Conservation (phyloP, 2,888 invertebrate species). For the Podotricha telesiphe region DNA sequence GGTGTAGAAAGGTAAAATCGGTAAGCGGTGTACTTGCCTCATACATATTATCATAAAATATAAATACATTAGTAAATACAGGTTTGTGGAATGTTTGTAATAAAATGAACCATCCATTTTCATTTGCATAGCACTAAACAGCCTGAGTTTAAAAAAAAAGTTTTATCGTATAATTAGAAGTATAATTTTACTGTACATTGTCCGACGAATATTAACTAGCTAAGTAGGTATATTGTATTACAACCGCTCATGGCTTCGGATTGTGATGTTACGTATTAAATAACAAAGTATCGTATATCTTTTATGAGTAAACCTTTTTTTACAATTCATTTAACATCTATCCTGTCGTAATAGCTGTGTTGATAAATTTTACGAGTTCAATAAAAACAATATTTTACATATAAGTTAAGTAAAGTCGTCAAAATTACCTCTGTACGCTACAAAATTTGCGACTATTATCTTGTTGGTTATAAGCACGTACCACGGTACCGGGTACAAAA, state of each 20-base stretch:
- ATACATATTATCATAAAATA: no score
- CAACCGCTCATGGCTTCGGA: constrained; percentile 1
- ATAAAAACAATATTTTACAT: not conserved
- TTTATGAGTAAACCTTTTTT: not conserved
- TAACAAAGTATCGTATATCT: not conserved
- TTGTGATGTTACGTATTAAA: constrained; percentile 15
- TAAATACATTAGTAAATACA: no score
- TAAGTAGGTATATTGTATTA: not conserved
- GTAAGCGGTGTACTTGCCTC: no score
- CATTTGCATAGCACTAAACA: not conserved
- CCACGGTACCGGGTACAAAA: not conserved
- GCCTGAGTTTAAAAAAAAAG: no score
- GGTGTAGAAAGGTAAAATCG: no score
- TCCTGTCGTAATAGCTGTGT: no score
- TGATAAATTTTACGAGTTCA: not conserved
- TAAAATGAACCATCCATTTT: not conserved
- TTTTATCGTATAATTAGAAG: not conserved
- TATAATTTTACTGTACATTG: not conserved
- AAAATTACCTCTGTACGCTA: not conserved
- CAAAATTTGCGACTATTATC: not conserved
- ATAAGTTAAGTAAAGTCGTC: not conserved
- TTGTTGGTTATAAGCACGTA: not conserved
- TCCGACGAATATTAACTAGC: not conserved
- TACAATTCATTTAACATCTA: not conserved
- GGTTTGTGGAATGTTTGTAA: not conserved